Conservation (phyloP, 2,113 vertebrate species). For the Laticauda colubrina region DNA sequence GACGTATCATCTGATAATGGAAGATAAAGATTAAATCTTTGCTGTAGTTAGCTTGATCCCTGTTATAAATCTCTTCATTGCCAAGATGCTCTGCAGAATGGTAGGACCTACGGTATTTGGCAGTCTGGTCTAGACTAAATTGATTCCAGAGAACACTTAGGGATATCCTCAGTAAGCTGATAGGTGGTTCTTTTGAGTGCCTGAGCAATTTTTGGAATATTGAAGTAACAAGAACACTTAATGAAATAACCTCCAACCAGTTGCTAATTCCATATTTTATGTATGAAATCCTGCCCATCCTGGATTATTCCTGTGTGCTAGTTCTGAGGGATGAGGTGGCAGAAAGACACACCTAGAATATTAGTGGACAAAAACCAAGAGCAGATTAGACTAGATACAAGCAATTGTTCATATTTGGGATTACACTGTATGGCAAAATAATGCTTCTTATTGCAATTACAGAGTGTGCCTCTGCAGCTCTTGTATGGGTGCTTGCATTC, state of each 20-base stretch:
- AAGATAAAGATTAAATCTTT: not conserved
- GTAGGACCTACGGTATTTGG: not conserved
- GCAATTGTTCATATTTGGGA: not conserved
- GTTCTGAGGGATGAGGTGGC: not conserved
- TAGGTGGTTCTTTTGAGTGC: not conserved
- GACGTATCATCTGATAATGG: not conserved
- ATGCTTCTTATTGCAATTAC: not conserved
- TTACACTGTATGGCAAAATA: not conserved
- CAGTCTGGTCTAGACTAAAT: not conserved
- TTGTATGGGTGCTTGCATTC: not conserved
- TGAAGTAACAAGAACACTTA: not conserved
- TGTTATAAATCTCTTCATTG: not conserved
- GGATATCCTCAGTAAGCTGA: not conserved
- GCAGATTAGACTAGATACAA: not conserved
- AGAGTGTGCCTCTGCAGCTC: not conserved
- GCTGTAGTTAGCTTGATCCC: not conserved
- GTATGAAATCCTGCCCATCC: not conserved
- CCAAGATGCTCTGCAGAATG: not conserved
- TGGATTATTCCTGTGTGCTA: not conserved
- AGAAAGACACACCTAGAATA: not conserved
- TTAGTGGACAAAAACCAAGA: not conserved
- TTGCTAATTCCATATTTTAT: not conserved
- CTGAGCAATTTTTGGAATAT: not conserved
- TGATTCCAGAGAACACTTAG: not conserved
- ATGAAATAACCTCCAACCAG: not conserved